Evolutionary conservation across 2,888 invertebrate genomes (phyloP).

Genomic region (Tiliacea aurago): DNA sequence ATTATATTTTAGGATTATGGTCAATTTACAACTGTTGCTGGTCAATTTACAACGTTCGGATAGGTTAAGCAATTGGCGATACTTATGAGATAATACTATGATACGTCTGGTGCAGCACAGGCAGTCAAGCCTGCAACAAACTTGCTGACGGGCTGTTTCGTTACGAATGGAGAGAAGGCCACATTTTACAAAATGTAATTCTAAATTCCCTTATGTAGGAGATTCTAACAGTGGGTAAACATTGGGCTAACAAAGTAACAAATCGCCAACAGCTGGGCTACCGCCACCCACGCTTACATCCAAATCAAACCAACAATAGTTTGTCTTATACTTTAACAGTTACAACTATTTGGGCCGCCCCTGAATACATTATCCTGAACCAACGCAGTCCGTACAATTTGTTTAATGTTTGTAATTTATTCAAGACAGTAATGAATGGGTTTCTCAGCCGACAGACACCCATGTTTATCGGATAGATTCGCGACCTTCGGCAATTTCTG

Average conservation of each 20-base stretch:
- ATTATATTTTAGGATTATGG: constrained; percentile 13
- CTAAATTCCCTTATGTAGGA: neutral
- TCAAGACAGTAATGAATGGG: constrained; percentile 60
- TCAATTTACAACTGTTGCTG: constrained; percentile 1
- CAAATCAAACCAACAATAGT: constrained; percentile 31
- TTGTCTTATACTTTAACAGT: constrained; percentile 44
- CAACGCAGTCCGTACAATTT: constrained; percentile 43
- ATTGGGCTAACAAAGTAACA: constrained; percentile 19
- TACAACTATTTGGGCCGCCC: constrained; percentile 34
- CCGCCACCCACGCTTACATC: constrained; percentile 27
- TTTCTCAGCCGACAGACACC: constrained; percentile 49
- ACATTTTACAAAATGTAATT: neutral
- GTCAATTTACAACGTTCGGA: neutral
- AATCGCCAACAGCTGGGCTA: constrained; percentile 33
- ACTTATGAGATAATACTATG: neutral
- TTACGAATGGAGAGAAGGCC: neutral
- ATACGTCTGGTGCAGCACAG: constrained; percentile 4
- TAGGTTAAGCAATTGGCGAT: neutral
- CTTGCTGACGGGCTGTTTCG: neutral
- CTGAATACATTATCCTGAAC: constrained; percentile 52
- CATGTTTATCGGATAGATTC: constrained; percentile 59
- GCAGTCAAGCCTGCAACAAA: too few relatives aligned
- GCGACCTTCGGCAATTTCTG: constrained; percentile 82
- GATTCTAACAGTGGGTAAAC: constrained; percentile 15
- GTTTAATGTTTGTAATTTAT: constrained; percentile 52